Base-by-base conservation (phyloP, 2,888 invertebrate species). In the Cancer borealis region DNA sequence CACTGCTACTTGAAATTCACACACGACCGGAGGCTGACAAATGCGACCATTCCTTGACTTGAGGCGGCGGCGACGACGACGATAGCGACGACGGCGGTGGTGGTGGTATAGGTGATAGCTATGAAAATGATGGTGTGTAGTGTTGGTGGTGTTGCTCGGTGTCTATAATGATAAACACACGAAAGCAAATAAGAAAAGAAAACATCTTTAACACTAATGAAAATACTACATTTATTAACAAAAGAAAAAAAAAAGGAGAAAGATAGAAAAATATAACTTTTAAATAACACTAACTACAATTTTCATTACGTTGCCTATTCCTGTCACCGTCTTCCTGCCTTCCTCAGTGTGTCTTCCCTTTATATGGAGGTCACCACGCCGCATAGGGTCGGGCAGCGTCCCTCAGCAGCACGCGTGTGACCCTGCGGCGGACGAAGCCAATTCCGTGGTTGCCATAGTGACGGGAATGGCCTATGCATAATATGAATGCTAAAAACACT, bases 1-100 rank as follows among this genome's bases (percentile, higher is more conserved):
- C 21, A 17, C 26, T 17, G 39, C 91, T 91, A 17, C 91, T 91
- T 91, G 91, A 91, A 91, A 91, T 91, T 91, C 91, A 91, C 91
- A 91, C 91, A 30, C 39, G 91, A 26, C 26, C 60, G 60, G 30
- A 49, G 39, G 60, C n/a, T 91, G 60, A 91, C 91, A 91, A 91
- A 91, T 91, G 91, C 45, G 30, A 10, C 60, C 91, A 60, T 91
- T 91, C 60, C 21, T 39, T 90, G 89, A 90, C 49, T n/a, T 90
- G 89, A 90, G 46, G 60, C 91, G 6, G 39, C 66, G 54, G 91
- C 39, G 66, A 30, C 8, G 91, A 60, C 30, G n/a, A 26, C 30
- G 54, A 26, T 47, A 17, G n/a, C n/a, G 89, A 8, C 2, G 45
- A 6, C 17, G 89, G 17, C 4, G 89, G 89, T 26, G 17, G 45